A percentile compares a stretch with the other conserved stretches of the same genome.
These are phyloP conservation scores for Xanthia icteritia DNA, from an alignment of 2,888 invertebrate species.

Conservation along the genomic window DNA sequence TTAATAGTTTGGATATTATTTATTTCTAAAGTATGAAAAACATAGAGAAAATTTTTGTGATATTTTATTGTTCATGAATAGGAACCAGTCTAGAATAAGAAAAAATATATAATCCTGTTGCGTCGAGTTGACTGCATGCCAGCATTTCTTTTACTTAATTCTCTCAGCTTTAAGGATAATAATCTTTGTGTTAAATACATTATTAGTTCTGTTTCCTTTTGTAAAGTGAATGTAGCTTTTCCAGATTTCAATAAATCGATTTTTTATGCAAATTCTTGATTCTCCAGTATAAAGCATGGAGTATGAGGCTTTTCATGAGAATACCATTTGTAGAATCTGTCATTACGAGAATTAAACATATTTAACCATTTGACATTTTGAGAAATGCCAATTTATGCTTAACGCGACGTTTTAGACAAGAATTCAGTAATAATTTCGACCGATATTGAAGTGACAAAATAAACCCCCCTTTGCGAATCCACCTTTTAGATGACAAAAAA, in stretches of 20 bases:
- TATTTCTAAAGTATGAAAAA: background rate
- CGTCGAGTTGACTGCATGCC: constrained; percentile 26
- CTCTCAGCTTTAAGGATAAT: constrained; percentile 2
- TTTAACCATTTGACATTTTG: background rate
- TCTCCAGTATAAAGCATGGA: background rate
- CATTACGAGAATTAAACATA: background rate
- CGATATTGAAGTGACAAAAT: background rate
- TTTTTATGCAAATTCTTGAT: background rate
- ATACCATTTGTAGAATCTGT: background rate
- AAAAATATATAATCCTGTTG: constrained; percentile 29
- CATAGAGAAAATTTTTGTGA: no score
- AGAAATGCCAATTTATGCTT: background rate
- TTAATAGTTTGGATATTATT: background rate
- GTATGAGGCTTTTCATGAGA: no score
- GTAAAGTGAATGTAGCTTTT: background rate
- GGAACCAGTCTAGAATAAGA: background rate
- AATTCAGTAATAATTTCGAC: background rate
- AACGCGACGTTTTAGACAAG: background rate
- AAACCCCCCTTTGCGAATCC: background rate
- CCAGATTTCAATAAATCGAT: background rate
- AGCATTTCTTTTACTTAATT: constrained; percentile 30
- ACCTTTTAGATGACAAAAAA: background rate
- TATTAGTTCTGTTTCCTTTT: constrained; percentile 6
- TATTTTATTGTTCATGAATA: background rate
- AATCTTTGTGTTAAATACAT: constrained; percentile 12